phyloP scores from a whole-genome alignment of 2,888 invertebrate species.

The Caenorhabditis auriculariae region DNA sequence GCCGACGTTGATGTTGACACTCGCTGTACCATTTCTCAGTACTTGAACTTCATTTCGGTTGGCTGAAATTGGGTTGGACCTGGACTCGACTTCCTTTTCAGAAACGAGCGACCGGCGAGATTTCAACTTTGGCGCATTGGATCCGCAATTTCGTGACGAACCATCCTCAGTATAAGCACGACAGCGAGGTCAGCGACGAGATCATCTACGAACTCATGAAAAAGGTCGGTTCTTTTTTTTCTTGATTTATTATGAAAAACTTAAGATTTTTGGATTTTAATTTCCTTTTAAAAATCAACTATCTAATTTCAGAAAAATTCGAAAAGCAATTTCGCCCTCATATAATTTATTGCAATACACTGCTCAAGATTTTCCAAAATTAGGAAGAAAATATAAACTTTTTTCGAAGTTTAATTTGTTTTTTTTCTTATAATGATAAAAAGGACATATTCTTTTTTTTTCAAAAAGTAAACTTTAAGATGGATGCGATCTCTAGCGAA shows the following conservation, averaged over 20 bases:
- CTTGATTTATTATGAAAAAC: not conserved
- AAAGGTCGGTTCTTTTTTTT: constrained; percentile 26
- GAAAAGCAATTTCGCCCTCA: not conserved
- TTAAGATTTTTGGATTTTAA: not conserved
- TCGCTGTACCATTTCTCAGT: constrained; percentile 90
- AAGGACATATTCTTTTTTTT: too few species aligned
- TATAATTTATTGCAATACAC: not conserved
- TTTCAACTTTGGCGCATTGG: constrained; percentile 91
- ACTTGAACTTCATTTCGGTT: constrained; percentile 72
- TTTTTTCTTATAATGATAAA: too few species aligned
- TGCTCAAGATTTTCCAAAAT: not conserved
- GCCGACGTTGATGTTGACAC: constrained; percentile 98
- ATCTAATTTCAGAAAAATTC: not conserved
- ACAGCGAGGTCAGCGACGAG: constrained; percentile 83
- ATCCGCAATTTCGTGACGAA: constrained; percentile 83
- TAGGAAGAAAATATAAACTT: not conserved
- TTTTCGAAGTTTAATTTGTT: not conserved
- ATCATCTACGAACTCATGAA: constrained; percentile 85
- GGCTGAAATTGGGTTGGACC: not conserved
- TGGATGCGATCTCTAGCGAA: constrained; percentile 60
- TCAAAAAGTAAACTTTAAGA: too few species aligned
- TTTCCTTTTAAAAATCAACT: not conserved
- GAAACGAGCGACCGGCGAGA: constrained; percentile 75
- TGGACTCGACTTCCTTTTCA: constrained; percentile 67
- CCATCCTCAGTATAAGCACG: constrained; percentile 76